Evolutionary conservation across 2,797 vertebrate species (phyloP).

Genomic region (Vipera latastei): DNA sequence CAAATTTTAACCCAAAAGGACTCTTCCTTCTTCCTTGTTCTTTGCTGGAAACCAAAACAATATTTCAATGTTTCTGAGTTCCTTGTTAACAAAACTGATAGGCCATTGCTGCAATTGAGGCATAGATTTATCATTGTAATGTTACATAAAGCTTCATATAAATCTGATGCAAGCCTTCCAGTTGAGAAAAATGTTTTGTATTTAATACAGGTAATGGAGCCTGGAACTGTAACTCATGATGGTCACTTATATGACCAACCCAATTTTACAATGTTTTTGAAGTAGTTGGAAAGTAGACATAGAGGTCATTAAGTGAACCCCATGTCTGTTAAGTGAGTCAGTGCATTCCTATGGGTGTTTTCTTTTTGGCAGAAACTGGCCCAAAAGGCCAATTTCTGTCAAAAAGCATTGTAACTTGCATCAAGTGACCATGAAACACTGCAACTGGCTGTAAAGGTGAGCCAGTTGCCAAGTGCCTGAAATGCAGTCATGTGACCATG

Average conservation of each 20-base stretch:
- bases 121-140: background rate
- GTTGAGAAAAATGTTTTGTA: no score
- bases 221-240: background rate
- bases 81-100: background rate
- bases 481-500: background rate
- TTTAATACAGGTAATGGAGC: background rate
- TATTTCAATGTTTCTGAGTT: background rate
- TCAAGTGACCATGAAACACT: background rate
- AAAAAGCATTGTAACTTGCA: background rate
- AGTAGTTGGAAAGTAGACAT: background rate
- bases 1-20: background rate
- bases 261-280: background rate
- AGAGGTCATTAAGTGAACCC: background rate
- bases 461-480: background rate
- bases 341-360: background rate
- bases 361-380: background rate
- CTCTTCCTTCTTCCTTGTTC: background rate
- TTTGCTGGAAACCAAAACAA: background rate
- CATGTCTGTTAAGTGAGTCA: background rate
- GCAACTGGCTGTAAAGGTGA: background rate
- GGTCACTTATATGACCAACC: background rate
- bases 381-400: background rate
- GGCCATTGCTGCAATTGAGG: background rate
- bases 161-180: background rate
- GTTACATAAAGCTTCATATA: background rate